These are phyloP conservation scores for Drosophila mauritiana DNA, from an alignment of 1,140 invertebrate genomes.

Conservation along the genomic window DNA sequence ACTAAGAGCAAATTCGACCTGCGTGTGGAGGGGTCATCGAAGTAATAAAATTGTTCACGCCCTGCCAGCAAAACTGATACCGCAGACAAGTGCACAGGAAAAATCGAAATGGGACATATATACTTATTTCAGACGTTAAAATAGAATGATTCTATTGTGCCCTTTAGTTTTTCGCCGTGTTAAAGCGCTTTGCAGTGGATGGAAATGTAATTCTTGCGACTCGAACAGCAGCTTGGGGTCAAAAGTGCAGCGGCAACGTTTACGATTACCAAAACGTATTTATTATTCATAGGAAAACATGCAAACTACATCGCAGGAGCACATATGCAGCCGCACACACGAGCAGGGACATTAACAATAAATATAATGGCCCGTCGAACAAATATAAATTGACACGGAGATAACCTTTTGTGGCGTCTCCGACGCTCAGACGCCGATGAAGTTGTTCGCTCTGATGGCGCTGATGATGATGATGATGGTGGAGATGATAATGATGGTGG, in stretches of 20 bases:
- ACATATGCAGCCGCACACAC: slow-evolving; percentile 18
- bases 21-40: slow-evolving; percentile 13
- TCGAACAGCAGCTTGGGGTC: slow-evolving; percentile 30
- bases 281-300: slow-evolving; percentile 60
- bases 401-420: slow-evolving; percentile 61
- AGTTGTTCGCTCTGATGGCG: slow-evolving; percentile 30
- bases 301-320: slow-evolving; percentile 43
- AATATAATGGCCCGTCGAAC: slow-evolving; percentile 61
- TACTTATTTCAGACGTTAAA: too few relatives aligned
- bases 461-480: slow-evolving; percentile 4
- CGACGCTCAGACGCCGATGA: slow-evolving; percentile 40
- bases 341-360: slow-evolving; percentile 52
- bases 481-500: not conserved
- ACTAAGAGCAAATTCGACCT: slow-evolving; percentile 6
- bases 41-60: slow-evolving; percentile 46
- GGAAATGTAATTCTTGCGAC: slow-evolving; percentile 46
- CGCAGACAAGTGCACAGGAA: not conserved
- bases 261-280: slow-evolving; percentile 57
- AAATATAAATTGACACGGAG: slow-evolving; percentile 63
- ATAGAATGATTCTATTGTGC: too few relatives aligned
- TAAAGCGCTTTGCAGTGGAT: slow-evolving; percentile 17
- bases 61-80: slow-evolving; percentile 25
- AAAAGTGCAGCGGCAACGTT: slow-evolving; percentile 51
- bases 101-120: too few relatives aligned
- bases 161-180: not conserved